Conservation (phyloP, 2,113 vertebrate species). For the Austrofundulus limnaeus region DNA sequence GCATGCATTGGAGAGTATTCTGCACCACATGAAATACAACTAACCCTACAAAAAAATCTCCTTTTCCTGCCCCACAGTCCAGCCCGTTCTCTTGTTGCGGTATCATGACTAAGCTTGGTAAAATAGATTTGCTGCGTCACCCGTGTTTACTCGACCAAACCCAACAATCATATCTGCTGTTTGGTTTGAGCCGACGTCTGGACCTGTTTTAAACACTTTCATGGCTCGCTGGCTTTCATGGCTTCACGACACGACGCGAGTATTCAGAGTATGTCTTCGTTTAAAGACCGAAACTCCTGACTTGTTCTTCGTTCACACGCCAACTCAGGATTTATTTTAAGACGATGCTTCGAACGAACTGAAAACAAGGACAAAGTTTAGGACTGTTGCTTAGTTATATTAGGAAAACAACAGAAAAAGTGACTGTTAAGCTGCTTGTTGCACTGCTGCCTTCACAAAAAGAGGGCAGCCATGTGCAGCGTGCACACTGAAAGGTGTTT, state of each 20-base stretch:
- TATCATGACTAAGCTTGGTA: neutral
- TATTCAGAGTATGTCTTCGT: neutral
- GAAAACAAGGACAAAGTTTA: slow-evolving; percentile 5
- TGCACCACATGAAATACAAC: neutral
- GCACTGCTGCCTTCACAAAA: too few species aligned
- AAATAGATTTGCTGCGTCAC: neutral
- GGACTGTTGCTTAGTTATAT: too few species aligned
- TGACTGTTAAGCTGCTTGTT: too few species aligned
- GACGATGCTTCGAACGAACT: neutral
- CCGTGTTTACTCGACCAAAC: neutral
- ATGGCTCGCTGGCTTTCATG: neutral
- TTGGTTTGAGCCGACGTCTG: neutral
- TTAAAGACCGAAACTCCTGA: neutral
- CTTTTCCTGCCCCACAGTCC: neutral
- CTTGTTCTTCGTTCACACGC: neutral
- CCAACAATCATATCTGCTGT: neutral
- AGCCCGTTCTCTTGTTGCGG: neutral
- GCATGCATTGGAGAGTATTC: neutral
- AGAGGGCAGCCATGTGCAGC: too few species aligned
- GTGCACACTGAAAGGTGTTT: too few species aligned
- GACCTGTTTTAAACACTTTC: slow-evolving; percentile 1
- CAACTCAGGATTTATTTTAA: neutral
- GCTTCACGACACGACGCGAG: neutral
- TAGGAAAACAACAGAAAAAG: too few species aligned
- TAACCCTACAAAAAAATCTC: neutral